Base-by-base conservation (phyloP, 1,140 invertebrate species). In the Musca vetustissima region DNA sequence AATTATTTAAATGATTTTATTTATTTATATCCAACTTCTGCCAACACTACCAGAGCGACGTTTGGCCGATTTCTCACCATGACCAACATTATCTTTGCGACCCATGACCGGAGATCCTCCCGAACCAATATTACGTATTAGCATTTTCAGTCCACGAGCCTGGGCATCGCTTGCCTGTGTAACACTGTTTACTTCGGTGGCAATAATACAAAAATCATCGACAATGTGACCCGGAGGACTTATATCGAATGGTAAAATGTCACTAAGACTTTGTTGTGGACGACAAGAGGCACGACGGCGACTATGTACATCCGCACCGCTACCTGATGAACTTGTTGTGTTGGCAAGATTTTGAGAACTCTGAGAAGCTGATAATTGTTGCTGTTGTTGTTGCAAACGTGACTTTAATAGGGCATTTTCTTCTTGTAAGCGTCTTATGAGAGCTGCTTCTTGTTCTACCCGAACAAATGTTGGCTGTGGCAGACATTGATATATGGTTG, bases 181-280 rank as follows among this genome's bases (percentile, higher is more conserved):
- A 6, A 82, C 72, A 24, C 72, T 76, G 21, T 85, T 78, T 48
- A 76, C 83, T 86, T 90, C 94, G 79, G 93, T 90, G 32, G 94
- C 93, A 74, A 96, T 94, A 24, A 93, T 92, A 78, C 93, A 95
- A 85, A 97, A 97, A 80, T 97, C 95, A 84, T 97, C 95, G 76
- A 96, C 91, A 14, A 96, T 84, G 59, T 93, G 93, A 14, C 88
- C 76, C 4, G 93, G 89, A 6, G 91, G 87, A 64, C 88, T 87
- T 15, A 87, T 86, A 59, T 88, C 84, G 69, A 87, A 87, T 32
- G 87, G 85, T 77, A 85, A 85, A 9, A 88, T 85, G 69, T 83
- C 86, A 68, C 83, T 85, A 0, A 87, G 78, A 22, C 83, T 82
- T 57, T 81, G 85, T 64, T 86, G 85, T 4, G 75, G 73, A 47